Conservation (phyloP, 2,888 invertebrate genomes). For the Dryococelus australis region DNA sequence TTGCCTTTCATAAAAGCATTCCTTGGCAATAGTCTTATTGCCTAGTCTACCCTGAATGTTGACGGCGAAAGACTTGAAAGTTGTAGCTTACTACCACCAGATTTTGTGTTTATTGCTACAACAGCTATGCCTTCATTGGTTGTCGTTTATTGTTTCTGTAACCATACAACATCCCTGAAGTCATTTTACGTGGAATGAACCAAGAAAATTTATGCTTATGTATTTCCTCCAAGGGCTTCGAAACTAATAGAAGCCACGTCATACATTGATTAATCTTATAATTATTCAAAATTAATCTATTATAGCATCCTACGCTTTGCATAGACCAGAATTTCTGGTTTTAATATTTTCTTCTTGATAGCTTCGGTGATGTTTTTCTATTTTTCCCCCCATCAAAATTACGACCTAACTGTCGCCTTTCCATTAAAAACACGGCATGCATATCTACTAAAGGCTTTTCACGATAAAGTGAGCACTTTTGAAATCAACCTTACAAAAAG, state of each 20-base stretch:
- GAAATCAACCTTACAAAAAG: too few species aligned
- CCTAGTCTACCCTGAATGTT: too few species aligned
- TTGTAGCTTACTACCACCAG: too few species aligned
- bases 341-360: neutral
- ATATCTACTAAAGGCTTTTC: neutral
- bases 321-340: neutral
- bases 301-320: neutral
- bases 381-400: neutral
- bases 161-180: neutral
- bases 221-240: neutral
- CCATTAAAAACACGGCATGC: neutral
- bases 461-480: too few species aligned
- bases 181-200: neutral
- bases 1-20: too few species aligned
- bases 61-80: too few species aligned
- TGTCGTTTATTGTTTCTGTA: neutral
- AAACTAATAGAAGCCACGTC: neutral
- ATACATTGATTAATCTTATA: constrained; percentile 10
- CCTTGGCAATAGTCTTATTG: too few species aligned
- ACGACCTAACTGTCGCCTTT: neutral
- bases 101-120: neutral
- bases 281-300: neutral
- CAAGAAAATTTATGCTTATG: neutral
- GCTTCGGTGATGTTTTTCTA: neutral
- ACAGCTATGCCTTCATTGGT: neutral